A percentile compares a stretch with the other conserved stretches of the same genome.
These are phyloP conservation scores for Ophioderma brevispina DNA, from an alignment of 35 echinoderm and acorn worm species.

Conservation along the genomic window DNA sequence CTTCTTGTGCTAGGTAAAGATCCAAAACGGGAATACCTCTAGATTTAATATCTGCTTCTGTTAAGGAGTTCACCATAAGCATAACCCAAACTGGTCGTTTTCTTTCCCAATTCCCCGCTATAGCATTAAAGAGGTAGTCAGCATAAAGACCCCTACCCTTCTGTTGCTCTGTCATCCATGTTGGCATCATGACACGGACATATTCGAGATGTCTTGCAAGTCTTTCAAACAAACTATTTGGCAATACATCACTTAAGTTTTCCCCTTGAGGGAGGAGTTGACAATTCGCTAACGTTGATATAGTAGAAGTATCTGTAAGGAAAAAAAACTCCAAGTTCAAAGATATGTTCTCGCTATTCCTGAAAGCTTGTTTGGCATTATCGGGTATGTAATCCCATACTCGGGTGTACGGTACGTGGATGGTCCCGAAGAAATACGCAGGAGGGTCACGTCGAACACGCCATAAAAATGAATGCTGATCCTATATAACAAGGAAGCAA, in stretches of 20 bases:
- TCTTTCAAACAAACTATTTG: conserved; percentile 75
- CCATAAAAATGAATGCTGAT: conserved; percentile 91
- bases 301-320: conserved; percentile 86
- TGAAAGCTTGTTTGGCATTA: conserved; percentile 93
- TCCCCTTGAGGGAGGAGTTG: conserved; percentile 93
- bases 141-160: conserved; percentile 77
- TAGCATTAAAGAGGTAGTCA: conserved; percentile 92
- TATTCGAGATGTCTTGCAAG: conserved; percentile 92
- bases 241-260: conserved; percentile 89
- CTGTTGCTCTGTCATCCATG: conserved; percentile 85
- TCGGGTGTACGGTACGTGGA: conserved; percentile 93
- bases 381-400: conserved; percentile 98
- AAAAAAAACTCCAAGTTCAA: conserved; percentile 97
- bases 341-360: conserved; percentile 90
- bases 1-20: conserved; percentile 88
- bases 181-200: conserved; percentile 91
- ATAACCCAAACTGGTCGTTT: conserved; percentile 97
- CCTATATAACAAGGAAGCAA: conserved; percentile 30
- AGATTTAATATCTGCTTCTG: conserved; percentile 90
- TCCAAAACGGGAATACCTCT: conserved; percentile 96
- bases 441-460: conserved; percentile 78
- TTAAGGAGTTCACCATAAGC: conserved; percentile 94
- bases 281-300: conserved; percentile 71
- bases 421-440: conserved; percentile 95
- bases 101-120: conserved; percentile 95